A percentile compares a stretch with the other conserved stretches of the same genome.
phyloP scores from a whole-genome alignment of 2,888 invertebrate species.

The Hydroisotoma schaefferi region DNA sequence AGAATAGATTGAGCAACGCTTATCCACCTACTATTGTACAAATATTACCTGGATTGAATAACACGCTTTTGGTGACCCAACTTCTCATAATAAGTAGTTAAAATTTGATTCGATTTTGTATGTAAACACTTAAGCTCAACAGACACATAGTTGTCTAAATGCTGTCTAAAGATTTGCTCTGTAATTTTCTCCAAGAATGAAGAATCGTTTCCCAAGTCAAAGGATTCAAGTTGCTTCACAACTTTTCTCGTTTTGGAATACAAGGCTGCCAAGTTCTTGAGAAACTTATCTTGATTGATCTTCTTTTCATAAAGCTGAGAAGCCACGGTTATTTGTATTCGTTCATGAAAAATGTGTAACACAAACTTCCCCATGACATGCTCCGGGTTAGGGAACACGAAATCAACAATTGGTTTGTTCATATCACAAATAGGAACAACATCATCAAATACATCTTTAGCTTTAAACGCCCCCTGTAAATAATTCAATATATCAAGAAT shows the following conservation, averaged over 20 bases:
- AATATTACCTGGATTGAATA: constrained; percentile 36
- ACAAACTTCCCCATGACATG: constrained; percentile 98
- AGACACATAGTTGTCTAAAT: constrained; percentile 72
- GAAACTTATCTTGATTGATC: constrained; percentile 66
- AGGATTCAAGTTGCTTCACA: constrained; percentile 66
- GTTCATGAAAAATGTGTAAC: constrained; percentile 87
- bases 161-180: constrained; percentile 73
- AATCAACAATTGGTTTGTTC: constrained; percentile 76
- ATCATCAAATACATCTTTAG: constrained; percentile 85
- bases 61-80: constrained; percentile 82
- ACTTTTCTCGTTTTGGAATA: constrained; percentile 80
- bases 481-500: constrained; percentile 21
- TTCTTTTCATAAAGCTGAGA: constrained; percentile 71
- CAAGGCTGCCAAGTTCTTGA: constrained; percentile 80
- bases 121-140: constrained; percentile 74
- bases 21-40: background rate
- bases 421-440: constrained; percentile 84
- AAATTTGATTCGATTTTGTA: constrained; percentile 68
- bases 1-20: background rate
- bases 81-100: constrained; percentile 83
- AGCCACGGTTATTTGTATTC: constrained; percentile 66
- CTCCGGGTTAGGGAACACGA: constrained; percentile 91
- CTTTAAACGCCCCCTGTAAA: constrained; percentile 73
- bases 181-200: constrained; percentile 73
- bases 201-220: constrained; percentile 75